Conservation (phyloP, 2,888 invertebrate genomes). For the Brachyopa scutellaris region DNA sequence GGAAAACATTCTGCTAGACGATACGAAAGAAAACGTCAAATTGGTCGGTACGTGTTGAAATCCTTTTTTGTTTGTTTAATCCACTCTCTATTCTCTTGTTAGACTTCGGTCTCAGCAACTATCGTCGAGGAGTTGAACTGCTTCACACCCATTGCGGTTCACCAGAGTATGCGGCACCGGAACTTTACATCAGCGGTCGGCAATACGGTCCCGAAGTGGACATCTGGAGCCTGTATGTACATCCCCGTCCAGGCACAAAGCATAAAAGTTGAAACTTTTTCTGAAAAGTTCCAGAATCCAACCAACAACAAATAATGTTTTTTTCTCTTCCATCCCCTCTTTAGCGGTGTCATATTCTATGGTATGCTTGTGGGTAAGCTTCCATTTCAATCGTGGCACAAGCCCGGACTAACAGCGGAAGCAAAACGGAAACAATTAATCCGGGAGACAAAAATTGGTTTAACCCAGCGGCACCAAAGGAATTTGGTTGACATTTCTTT, state of each 20-base stretch:
- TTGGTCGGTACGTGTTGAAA: slow-evolving; percentile 84
- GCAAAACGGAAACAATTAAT: slow-evolving; percentile 85
- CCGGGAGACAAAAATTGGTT: slow-evolving; percentile 86
- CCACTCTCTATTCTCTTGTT: slow-evolving; percentile 34
- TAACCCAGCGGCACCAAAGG: slow-evolving; percentile 84
- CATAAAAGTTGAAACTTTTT: slow-evolving; percentile 48
- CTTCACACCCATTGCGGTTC: slow-evolving; percentile 90
- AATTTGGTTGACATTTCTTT: slow-evolving; percentile 75
- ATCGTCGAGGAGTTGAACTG: slow-evolving; percentile 84
- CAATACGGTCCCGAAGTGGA: slow-evolving; percentile 90
- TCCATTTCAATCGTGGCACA: slow-evolving; percentile 84
- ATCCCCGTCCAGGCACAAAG: background rate
- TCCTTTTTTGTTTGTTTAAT: slow-evolving; percentile 5
- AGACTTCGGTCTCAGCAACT: slow-evolving; percentile 90
- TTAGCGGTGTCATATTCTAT: slow-evolving; percentile 88
- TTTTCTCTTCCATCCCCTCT: slow-evolving; percentile 50
- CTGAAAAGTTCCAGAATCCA: slow-evolving; percentile 10
- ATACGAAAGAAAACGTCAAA: slow-evolving; percentile 86
- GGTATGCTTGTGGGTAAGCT: slow-evolving; percentile 89
- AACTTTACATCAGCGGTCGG: slow-evolving; percentile 87
- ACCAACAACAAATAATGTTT: slow-evolving; percentile 54
- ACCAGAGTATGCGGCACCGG: slow-evolving; percentile 91
- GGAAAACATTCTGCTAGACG: slow-evolving; percentile 90
- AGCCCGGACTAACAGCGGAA: slow-evolving; percentile 81
- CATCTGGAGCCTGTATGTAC: slow-evolving; percentile 87